These are phyloP conservation scores for Triops cancriformis DNA, from an alignment of 1,140 invertebrate species.

Conservation along the genomic window DNA sequence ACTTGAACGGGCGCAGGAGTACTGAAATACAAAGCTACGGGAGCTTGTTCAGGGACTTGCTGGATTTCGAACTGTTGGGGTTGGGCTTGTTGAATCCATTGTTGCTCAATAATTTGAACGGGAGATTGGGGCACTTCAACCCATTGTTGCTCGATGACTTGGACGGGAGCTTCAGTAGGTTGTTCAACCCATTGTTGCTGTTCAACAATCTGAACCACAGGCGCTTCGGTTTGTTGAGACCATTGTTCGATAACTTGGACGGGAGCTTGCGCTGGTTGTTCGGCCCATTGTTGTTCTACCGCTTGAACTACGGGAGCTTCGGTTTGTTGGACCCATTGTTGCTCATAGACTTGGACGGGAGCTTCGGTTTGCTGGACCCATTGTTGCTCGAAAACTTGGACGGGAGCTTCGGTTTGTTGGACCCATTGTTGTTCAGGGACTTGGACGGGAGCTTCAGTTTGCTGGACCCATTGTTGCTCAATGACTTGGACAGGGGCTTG, in stretches of 20 bases:
- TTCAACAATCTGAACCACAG: background rate
- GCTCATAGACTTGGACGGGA: conserved; percentile 9
- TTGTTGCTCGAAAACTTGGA: background rate
- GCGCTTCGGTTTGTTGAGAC: background rate
- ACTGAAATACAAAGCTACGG: conserved; percentile 25
- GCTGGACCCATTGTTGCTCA: background rate
- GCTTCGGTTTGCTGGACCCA: conserved; percentile 2
- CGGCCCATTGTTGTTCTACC: background rate
- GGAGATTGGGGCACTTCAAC: background rate
- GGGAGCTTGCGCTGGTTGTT: background rate
- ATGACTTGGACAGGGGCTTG: background rate
- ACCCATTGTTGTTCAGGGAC: conserved; percentile 3
- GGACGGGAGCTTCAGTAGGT: background rate
- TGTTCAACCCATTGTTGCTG: conserved; percentile 16
- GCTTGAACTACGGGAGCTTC: background rate
- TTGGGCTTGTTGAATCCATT: background rate
- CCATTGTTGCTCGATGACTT: background rate
- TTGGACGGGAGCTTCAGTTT: background rate
- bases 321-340: background rate
- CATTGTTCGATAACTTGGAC: background rate
- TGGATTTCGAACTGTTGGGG: conserved; percentile 7
- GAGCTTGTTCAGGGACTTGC: background rate
- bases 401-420: conserved; percentile 14
- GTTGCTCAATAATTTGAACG: background rate
- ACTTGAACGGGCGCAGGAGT: conserved; percentile 13